Base-by-base conservation (phyloP, 2,113 vertebrate genomes). In the Rynchops niger region DNA sequence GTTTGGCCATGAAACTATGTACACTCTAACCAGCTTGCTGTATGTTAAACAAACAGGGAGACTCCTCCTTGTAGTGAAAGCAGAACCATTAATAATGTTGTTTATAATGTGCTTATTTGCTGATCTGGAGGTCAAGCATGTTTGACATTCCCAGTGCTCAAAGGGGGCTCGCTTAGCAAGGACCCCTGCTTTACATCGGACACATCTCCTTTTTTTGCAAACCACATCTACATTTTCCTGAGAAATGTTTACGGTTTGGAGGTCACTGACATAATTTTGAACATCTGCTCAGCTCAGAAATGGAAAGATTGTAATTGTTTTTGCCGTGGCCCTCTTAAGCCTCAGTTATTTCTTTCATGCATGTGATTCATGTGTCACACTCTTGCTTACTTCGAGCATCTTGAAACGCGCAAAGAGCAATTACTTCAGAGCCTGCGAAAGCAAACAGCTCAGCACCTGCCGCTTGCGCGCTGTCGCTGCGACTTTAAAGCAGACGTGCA, bases 91-190 rank as follows among this genome's bases (percentile, higher is more conserved):
- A 96, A 95, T 94, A 93, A 95, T 45, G 2, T 82, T 97, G 97
- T 98, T 97, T 98, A 97, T 96, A 95, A 97, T 63, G 86, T 93
- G 93, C 96, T 95, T 95, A 90, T 98, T 98, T 97, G 97, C 95
- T 96, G 97, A 96, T 98, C 94, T 92, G 88, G 96, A 96, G 96
- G 97, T 97, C 96, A 97, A 97, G 96, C 95, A n/a, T 96, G 95
- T 97, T 97, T 97, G 95, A 93, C 97, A 95, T 98, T 97, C 96
- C 95, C 82, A 87, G 67, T 78, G 82, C 93, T 93, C 71, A 40
- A 78, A 96, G 58, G 88, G 88, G 92, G 74, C 76, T 95, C 12
- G 16, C 86, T 93, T 45, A 89, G 69, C 92, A 42, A 73, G 88
- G 91, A 85, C 81, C 83, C 95, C 93, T 93, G 88, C 96, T 97